These are phyloP conservation scores for Pristionchus arcanus DNA, from an alignment of 2,888 invertebrate species.

Conservation along the genomic window DNA sequence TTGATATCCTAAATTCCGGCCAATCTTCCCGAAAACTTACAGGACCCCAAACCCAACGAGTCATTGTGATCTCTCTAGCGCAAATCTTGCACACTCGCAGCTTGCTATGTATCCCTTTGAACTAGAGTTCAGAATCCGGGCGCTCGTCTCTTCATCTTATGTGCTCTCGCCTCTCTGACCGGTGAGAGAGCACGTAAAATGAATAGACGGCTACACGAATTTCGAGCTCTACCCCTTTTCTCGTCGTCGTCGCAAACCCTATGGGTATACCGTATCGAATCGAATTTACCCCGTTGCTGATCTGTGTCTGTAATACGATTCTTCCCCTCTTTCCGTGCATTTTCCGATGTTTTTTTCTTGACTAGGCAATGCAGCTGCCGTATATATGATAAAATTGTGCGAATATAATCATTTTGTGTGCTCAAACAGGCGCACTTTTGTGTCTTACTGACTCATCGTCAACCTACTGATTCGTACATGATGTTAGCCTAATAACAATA, in stretches of 20 bases:
- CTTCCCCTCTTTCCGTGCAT: neutral
- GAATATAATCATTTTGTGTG: no score
- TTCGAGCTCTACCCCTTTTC: no score
- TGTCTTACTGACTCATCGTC: neutral
- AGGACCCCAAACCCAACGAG: neutral
- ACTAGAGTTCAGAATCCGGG: no score
- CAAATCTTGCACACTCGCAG: neutral
- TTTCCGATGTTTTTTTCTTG: neutral
- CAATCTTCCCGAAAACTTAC: neutral
- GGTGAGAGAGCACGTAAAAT: no score
- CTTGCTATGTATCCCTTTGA: neutral
- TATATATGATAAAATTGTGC: neutral
- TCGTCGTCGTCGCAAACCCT: neutral
- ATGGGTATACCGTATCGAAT: neutral
- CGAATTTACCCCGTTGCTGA: neutral
- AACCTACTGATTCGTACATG: neutral
- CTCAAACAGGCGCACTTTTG: neutral
- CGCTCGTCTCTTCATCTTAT: no score
- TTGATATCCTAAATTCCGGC: neutral
- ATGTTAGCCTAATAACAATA: neutral
- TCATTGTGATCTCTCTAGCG: neutral
- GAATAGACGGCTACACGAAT: no score
- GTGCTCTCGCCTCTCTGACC: no score
- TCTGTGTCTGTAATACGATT: constrained; percentile 21
- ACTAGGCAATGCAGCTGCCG: neutral